Base-by-base conservation (phyloP, 2,888 invertebrate species). In the Caenorhabditis zanzibari region DNA sequence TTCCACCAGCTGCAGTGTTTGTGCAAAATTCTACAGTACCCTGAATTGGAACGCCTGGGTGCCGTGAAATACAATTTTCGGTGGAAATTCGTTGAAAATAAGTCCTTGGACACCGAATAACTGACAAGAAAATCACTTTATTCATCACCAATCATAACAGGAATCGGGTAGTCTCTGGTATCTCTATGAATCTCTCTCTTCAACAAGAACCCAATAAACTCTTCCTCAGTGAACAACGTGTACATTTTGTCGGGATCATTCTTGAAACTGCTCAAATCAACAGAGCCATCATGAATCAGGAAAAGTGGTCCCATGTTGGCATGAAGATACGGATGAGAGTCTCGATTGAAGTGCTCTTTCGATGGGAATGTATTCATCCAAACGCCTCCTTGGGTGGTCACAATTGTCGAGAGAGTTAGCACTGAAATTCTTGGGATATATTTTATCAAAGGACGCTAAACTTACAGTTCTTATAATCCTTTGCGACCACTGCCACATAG, bases 231-330 rank as follows among this genome's bases (percentile, higher is more conserved):
- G 52, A 68, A 52, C 52, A 68, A 16, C 1, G 49, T 49, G 66
- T 52, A 68, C 66, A 68, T 68, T 6, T 68, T 68, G 12, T 68
- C 66, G 22, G 35, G 22, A 68, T 68, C 66, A 22, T 26, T 28
- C n/a, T 49, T 35, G 47, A 35, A 68, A 5, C 14, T 19, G 2
- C 14, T 68, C 22, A 68, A 32, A 52, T 68, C 52, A 12, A 6
- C 19, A 24, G 49, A n/a, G 19, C 75, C 75, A 56, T 75, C 66
- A 32, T 75, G 75, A 22, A 75, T 56, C 32, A 75, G n/a, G 26
- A 75, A 75, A 9, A 66, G 10, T 1, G 75, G 75, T 24, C 75
- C 75, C 9, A 75, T 14, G 14, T 75, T 19, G 5, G 58, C 24
- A 38, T 75, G 75, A 41, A 66, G 66, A 26, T 75, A 75, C 0